phyloP scores from a whole-genome alignment of 2,888 invertebrate species.

The Gymnocheta viridis region DNA sequence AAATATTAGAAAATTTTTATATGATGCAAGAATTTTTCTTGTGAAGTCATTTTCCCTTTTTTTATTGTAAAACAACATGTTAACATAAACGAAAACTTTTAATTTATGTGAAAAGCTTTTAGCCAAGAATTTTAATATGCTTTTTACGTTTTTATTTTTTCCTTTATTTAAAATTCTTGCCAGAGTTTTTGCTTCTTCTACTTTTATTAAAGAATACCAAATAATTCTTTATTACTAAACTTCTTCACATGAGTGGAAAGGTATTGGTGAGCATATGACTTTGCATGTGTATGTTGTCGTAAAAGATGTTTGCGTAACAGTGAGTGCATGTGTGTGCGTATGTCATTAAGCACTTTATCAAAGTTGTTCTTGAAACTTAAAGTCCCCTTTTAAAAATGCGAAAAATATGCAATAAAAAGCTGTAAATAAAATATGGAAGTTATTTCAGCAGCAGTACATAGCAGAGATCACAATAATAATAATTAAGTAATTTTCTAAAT shows the following conservation, averaged over 20 bases:
- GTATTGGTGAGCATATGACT: not conserved
- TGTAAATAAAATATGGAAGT: conserved; percentile 43
- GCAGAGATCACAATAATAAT: not conserved
- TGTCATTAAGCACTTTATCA: conserved; percentile 58
- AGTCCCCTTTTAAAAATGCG: not conserved
- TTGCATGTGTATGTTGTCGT: not conserved
- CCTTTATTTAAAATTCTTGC: conserved; percentile 12
- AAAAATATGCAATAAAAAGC: conserved; percentile 34
- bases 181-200: not conserved
- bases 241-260: not conserved
- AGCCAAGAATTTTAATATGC: conserved; percentile 81
- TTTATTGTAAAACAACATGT: conserved; percentile 49
- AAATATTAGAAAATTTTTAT: not conserved
- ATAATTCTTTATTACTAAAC: conserved; percentile 51
- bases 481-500: not conserved
- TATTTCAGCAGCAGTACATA: not conserved
- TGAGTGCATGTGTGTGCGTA: not conserved
- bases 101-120: conserved; percentile 82
- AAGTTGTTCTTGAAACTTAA: conserved; percentile 55
- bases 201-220: conserved; percentile 24
- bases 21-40: not conserved
- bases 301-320: not conserved
- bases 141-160: conserved; percentile 72
- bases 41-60: conserved; percentile 62
- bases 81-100: conserved; percentile 76